These are phyloP conservation scores for Vulpes lagopus DNA, from an alignment of 2,113 vertebrate genomes.

Conservation along the genomic window DNA sequence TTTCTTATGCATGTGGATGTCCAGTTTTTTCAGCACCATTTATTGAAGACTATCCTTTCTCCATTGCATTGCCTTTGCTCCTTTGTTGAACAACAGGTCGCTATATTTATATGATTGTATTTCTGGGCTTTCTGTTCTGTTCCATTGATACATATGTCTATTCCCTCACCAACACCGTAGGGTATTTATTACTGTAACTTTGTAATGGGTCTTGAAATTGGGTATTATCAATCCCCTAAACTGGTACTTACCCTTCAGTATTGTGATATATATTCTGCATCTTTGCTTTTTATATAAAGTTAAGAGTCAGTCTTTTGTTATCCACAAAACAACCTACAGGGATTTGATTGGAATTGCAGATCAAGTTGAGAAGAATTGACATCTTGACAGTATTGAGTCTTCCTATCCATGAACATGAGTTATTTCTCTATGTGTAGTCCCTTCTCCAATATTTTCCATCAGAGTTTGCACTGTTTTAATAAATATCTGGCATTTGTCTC, in stretches of 20 bases:
- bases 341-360: background rate
- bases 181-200: background rate
- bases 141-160: background rate
- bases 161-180: background rate
- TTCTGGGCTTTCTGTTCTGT: background rate
- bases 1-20: background rate
- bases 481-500: too few relatives aligned
- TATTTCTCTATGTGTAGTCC: background rate
- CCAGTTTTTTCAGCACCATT: background rate
- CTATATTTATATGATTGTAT: background rate
- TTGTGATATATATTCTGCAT: background rate
- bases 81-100: background rate
- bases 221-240: background rate
- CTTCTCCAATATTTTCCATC: background rate
- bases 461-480: too few relatives aligned
- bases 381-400: background rate
- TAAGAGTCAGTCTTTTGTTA: background rate
- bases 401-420: background rate
- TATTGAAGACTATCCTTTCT: background rate
- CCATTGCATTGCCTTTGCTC: background rate
- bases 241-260: background rate
- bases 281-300: background rate
- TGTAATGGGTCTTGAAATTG: background rate
- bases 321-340: background rate
- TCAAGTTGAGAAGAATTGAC: background rate